Percentiles rank a stretch among this genome's conserved stretches.
Conservation (phyloP, 2,888 invertebrate species). For the Julus scanicus region DNA sequence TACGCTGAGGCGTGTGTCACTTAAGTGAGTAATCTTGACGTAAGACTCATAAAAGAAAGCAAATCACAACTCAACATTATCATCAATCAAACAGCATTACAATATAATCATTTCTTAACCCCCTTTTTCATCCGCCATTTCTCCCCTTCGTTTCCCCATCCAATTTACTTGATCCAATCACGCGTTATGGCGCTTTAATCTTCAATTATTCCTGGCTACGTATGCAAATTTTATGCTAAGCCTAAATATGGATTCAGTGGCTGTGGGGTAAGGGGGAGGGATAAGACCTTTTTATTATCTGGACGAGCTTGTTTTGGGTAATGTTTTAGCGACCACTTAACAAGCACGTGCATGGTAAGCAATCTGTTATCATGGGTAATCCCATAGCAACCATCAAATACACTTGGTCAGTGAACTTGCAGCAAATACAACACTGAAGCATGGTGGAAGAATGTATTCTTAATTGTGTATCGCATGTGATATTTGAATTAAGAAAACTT, state of each 20-base stretch:
- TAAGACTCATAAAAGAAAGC: conserved; percentile 19
- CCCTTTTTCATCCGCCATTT: background rate
- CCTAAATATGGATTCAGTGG: background rate
- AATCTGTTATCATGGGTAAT: background rate
- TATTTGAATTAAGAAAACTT: too few species aligned
- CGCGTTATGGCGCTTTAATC: conserved; percentile 11
- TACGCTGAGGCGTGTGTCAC: background rate
- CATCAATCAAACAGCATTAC: conserved; percentile 2
- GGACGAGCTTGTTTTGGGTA: background rate
- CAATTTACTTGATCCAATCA: conserved; percentile 8
- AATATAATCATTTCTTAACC: background rate
- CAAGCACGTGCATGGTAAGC: background rate
- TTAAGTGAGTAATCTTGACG: conserved; percentile 19
- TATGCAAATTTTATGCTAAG: background rate
- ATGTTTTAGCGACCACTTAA: background rate
- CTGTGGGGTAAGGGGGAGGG: background rate
- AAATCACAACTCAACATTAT: conserved; percentile 19
- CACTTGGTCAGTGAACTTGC: too few species aligned
- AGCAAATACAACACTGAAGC: too few species aligned
- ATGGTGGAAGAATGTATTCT: too few species aligned
- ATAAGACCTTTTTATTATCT: too few species aligned
- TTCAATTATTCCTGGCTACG: background rate
- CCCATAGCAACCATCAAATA: too few species aligned
- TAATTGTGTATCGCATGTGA: too few species aligned
- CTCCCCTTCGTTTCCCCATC: background rate